phyloP scores from a whole-genome alignment of 2,888 invertebrate species.

The Dascillus cervinus region DNA sequence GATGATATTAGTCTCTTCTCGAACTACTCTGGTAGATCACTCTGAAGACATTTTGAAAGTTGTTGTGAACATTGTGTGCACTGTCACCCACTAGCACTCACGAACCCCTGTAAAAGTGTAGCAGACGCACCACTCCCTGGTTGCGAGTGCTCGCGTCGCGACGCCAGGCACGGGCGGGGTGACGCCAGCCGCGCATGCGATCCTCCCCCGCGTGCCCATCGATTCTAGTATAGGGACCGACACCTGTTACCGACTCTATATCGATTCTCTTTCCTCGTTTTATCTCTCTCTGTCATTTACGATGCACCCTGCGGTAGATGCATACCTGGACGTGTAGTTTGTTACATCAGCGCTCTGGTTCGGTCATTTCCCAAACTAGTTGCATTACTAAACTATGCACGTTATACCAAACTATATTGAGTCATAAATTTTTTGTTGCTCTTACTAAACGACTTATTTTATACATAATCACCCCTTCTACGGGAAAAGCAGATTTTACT shows the following conservation, averaged over 20 bases:
- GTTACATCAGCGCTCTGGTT: not conserved
- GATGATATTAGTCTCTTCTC: not conserved
- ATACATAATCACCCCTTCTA: too few relatives aligned
- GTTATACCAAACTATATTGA: too few relatives aligned
- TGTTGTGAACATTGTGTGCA: constrained; percentile 12
- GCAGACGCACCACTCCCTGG: constrained; percentile 39
- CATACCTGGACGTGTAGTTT: constrained; percentile 8
- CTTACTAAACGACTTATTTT: too few relatives aligned
- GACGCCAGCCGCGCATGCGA: constrained; percentile 29
- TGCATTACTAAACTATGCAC: too few relatives aligned
- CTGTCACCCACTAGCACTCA: constrained; percentile 15
- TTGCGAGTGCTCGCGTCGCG: constrained; percentile 35
- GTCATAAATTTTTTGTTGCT: too few relatives aligned
- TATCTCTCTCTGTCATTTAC: constrained; percentile 18
- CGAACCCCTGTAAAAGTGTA: constrained; percentile 15
- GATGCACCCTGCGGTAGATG: constrained; percentile 18
- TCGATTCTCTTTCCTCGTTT: constrained; percentile 23
- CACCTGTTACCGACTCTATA: constrained; percentile 41
- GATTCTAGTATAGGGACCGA: constrained; percentile 39
- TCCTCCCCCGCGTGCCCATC: constrained; percentile 31
- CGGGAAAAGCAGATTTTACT: too few relatives aligned
- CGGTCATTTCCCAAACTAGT: constrained; percentile 1
- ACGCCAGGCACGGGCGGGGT: constrained; percentile 34
- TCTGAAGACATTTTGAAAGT: constrained; percentile 7
- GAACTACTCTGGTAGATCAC: constrained; percentile 1